Conservation (phyloP, 2,888 invertebrate genomes). For the Acheta domesticus region DNA sequence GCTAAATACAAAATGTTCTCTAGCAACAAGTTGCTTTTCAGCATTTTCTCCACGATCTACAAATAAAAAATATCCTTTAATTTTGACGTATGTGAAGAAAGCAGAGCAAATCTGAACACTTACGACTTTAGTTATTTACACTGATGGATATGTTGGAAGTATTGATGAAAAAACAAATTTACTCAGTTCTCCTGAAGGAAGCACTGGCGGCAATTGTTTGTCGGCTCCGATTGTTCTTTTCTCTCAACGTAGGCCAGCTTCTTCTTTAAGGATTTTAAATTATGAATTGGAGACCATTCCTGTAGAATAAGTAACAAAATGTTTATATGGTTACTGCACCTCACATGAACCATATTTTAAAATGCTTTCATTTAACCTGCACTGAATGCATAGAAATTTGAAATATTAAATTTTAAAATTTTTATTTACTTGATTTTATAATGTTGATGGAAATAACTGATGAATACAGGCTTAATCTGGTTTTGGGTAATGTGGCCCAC, state of each 20-base stretch:
- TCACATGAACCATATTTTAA: too few species aligned
- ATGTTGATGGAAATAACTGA: too few species aligned
- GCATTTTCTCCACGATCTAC: slow-evolving; percentile 28
- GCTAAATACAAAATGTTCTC: slow-evolving; percentile 56
- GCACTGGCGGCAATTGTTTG: slow-evolving; percentile 30
- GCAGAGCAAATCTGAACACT: not conserved
- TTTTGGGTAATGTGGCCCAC: too few species aligned
- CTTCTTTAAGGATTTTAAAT: slow-evolving; percentile 40
- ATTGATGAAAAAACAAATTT: not conserved
- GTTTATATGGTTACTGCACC: not conserved
- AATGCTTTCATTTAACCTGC: too few species aligned
- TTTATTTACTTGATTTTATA: too few species aligned
- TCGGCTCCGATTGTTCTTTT: slow-evolving; percentile 36
- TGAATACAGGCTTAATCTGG: too few species aligned
- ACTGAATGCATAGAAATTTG: too few species aligned
- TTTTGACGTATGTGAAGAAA: too few species aligned
- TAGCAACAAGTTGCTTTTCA: slow-evolving; percentile 40
- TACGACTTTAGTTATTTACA: not conserved
- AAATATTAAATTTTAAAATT: too few species aligned
- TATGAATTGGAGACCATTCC: slow-evolving; percentile 45
- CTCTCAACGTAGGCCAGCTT: slow-evolving; percentile 37
- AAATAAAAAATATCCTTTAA: not conserved
- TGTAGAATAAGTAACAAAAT: slow-evolving; percentile 34
- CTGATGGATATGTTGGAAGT: slow-evolving; percentile 23
- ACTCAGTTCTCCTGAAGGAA: slow-evolving; percentile 18